These are phyloP conservation scores for Pangasius sanitwongsei DNA, from an alignment of 2,797 vertebrate species.

Conservation along the genomic window DNA sequence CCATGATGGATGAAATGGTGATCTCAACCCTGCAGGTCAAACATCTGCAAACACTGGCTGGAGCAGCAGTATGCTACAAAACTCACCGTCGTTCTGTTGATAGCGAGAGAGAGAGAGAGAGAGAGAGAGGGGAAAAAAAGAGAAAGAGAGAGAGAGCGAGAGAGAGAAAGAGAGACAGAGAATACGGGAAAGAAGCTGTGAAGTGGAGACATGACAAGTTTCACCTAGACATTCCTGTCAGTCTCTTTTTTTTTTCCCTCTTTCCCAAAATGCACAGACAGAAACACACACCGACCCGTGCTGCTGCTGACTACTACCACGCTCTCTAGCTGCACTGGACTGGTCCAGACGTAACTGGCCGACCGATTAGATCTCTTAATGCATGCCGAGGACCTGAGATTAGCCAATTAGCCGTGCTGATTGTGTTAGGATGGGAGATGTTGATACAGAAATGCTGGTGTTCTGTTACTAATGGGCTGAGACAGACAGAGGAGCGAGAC, in stretches of 20 bases:
- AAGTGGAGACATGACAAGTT: slow-evolving; percentile 1
- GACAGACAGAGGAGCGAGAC: slow-evolving; percentile 42
- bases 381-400: slow-evolving; percentile 48
- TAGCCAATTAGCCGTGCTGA: slow-evolving; percentile 46
- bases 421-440: slow-evolving; percentile 53
- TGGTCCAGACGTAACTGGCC: slow-evolving; percentile 42
- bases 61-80: slow-evolving; percentile 84
- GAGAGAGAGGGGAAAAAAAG: background rate
- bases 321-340: slow-evolving; percentile 19
- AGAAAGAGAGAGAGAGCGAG: background rate
- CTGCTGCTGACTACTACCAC: slow-evolving; percentile 19
- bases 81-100: slow-evolving; percentile 74
- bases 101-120: background rate
- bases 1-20: background rate
- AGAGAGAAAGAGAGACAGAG: slow-evolving; percentile 17
- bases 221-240: slow-evolving; percentile 25
- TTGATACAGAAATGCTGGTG: slow-evolving; percentile 51
- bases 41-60: slow-evolving; percentile 74
- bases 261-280: slow-evolving; percentile 25
- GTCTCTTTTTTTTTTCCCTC: background rate
- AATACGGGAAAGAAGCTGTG: background rate
- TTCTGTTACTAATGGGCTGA: slow-evolving; percentile 54
- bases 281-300: background rate
- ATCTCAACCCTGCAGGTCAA: slow-evolving; percentile 76
- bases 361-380: slow-evolving; percentile 57